Conservation (phyloP, 53 echinoderm and acorn worm species). For the Apostichopus leukothele region DNA sequence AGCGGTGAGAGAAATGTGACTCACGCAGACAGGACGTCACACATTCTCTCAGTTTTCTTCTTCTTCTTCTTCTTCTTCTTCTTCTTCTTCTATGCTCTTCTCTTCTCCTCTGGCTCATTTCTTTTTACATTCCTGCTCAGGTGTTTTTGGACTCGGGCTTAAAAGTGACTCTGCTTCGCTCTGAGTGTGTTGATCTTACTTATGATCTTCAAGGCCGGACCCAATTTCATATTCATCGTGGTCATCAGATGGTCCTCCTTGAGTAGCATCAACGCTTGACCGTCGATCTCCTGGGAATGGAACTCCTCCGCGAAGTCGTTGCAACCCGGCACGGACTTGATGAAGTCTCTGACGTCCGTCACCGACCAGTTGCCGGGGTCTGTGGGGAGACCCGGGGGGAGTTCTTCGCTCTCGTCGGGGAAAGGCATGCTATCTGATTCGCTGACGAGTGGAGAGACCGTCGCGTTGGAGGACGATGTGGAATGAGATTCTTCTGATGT, state of each 20-base stretch:
- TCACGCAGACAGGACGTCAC: too few species aligned
- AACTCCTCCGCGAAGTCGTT: slow-evolving; percentile 92
- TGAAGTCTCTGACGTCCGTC: slow-evolving; percentile 79
- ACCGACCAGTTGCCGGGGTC: slow-evolving; percentile 87
- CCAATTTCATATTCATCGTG: slow-evolving; percentile 96
- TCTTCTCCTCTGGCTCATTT: too few species aligned
- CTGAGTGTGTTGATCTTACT: slow-evolving; percentile 79
- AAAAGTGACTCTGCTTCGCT: slow-evolving; percentile 50
- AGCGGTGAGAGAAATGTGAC: too few species aligned
- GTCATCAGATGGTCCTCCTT: slow-evolving; percentile 99
- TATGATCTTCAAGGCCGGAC: slow-evolving; percentile 94
- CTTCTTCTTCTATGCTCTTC: too few species aligned
- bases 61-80: too few species aligned
- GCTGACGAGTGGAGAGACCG: slow-evolving; percentile 61
- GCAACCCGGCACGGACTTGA: slow-evolving; percentile 86
- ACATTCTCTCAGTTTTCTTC: too few species aligned
- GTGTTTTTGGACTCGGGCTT: neutral
- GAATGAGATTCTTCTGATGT: slow-evolving; percentile 51
- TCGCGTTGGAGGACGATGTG: slow-evolving; percentile 66
- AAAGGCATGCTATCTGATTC: slow-evolving; percentile 70
- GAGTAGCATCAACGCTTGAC: slow-evolving; percentile 93
- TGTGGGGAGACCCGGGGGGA: slow-evolving; percentile 55
- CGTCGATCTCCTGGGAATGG: slow-evolving; percentile 92
- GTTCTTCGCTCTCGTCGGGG: slow-evolving; percentile 74
- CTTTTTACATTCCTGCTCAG: too few species aligned